A percentile compares a stretch with the other conserved stretches of the same genome.
Evolutionary conservation across 64 coral and sea anemone genomes (phyloP).

Genomic region (Astreopora myriophthalma): DNA sequence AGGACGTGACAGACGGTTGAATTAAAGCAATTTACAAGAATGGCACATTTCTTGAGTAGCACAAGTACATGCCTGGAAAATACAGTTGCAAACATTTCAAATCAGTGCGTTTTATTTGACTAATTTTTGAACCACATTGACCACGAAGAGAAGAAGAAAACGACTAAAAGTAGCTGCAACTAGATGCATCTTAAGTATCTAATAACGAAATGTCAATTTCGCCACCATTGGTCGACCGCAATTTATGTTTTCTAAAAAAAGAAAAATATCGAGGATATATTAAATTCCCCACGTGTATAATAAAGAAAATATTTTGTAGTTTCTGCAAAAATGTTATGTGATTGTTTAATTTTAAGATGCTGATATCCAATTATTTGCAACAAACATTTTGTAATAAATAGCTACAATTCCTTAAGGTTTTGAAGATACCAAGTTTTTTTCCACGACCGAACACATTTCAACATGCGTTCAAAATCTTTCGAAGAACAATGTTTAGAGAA

Average conservation of each 20-base stretch:
- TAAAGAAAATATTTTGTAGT: neutral
- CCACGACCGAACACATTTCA: too few relatives aligned
- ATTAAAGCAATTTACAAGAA: too few relatives aligned
- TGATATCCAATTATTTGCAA: too few relatives aligned
- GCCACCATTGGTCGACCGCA: neutral
- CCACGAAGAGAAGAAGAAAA: neutral
- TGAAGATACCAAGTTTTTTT: too few relatives aligned
- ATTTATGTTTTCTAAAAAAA: neutral
- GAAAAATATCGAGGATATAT: neutral
- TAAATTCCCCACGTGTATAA: neutral
- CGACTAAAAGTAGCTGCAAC: neutral
- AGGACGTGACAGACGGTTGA: too few relatives aligned
- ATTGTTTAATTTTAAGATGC: neutral
- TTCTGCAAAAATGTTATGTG: neutral
- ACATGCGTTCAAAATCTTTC: too few relatives aligned
- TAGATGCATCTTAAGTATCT: neutral
- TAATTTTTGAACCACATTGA: neutral
- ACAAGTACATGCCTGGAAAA: neutral
- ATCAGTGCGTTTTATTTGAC: neutral
- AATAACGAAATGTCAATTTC: neutral
- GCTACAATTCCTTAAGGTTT: too few relatives aligned
- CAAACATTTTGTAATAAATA: too few relatives aligned
- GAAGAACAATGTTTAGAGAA: too few relatives aligned
- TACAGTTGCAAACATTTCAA: neutral
- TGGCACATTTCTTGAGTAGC: neutral